Base-by-base conservation (phyloP, 2,797 vertebrate genomes). In the Clarias pachynema region DNA sequence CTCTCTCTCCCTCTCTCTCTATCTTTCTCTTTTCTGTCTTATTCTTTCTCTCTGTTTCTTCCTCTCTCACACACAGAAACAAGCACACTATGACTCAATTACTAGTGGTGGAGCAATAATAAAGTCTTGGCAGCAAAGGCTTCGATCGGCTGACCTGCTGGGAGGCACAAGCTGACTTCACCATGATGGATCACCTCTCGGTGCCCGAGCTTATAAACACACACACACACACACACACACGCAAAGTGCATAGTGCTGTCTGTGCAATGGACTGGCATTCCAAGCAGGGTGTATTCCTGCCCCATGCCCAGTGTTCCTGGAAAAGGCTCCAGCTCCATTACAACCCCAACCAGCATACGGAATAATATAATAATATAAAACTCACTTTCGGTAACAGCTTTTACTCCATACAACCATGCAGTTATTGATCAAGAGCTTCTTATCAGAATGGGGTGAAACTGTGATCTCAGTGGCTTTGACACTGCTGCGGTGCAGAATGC, bases 41-140 rank as follows among this genome's bases (percentile, higher is more conserved):
- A 8, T 22, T n/a, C 60, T n/a, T 22, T 62, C 60, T 62, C 60
- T 62, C 20, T 62, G 7, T 62, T 22, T 62, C 22, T 62, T 8
- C 7, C 60, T 62, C 60, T 62, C 57, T 59, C 79, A 80, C 86
- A 84, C 82, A 84, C 79, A 74, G 22, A 80, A 82, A 88, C 80
- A 88, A 53, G 69, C 79, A 82, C 59, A 60, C 82, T 78, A 85
- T 92, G 93, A 93, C 95, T 95, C 96, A 95, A 95, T 96, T 95
- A 95, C 94, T 94, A 94, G 95, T 93, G 94, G 91, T 92, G 93
- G 91, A 95, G 95, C 95, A 96, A 94, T 96, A 96, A 96, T 95
- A 95, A 84, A 95, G 95, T 94, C 93, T 92, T 93, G 92, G 94
- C 93, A 93, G 94, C 91, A 89, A 93, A 87, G 77, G 20, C 87